These are phyloP conservation scores for Melieria crassipennis DNA, from an alignment of 2,888 invertebrate species.

Conservation along the genomic window DNA sequence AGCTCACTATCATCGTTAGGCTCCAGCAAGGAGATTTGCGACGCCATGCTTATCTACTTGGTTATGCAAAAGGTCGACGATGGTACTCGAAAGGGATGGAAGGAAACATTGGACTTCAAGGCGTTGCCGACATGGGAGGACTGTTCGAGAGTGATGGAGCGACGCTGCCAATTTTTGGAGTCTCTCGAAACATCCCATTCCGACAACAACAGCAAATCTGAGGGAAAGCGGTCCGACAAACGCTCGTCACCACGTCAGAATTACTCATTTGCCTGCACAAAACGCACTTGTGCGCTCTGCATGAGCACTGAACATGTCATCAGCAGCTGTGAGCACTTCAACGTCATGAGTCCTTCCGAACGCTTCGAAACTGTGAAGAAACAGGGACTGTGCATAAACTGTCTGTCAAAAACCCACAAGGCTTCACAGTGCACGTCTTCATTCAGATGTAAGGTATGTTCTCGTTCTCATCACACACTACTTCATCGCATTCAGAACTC, in stretches of 20 bases:
- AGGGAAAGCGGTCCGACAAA: not conserved
- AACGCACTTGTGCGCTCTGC: slow-evolving; percentile 7
- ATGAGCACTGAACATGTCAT: slow-evolving; percentile 11
- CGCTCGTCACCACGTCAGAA: not conserved
- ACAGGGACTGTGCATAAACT: slow-evolving; percentile 7
- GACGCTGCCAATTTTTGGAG: slow-evolving; percentile 31
- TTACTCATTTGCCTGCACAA: slow-evolving; percentile 9
- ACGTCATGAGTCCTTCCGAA: not conserved
- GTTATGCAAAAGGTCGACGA: slow-evolving; percentile 33
- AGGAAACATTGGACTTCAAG: slow-evolving; percentile 33
- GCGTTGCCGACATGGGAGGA: slow-evolving; percentile 35
- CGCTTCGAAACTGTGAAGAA: not conserved
- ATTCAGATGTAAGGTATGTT: slow-evolving; percentile 15
- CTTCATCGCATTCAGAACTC: not conserved
- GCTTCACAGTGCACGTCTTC: not conserved
- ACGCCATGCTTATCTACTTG: not conserved
- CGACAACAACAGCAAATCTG: not conserved
- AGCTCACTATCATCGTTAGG: too few relatives aligned
- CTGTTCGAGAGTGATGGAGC: slow-evolving; percentile 26
- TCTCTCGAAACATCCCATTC: not conserved
- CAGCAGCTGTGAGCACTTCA: not conserved
- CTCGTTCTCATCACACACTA: not conserved
- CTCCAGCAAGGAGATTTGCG: too few relatives aligned
- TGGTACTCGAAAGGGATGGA: slow-evolving; percentile 33
- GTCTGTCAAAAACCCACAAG: slow-evolving; percentile 9